Conservation (phyloP, 2,113 vertebrate species). For the Neoarius graeffei region DNA sequence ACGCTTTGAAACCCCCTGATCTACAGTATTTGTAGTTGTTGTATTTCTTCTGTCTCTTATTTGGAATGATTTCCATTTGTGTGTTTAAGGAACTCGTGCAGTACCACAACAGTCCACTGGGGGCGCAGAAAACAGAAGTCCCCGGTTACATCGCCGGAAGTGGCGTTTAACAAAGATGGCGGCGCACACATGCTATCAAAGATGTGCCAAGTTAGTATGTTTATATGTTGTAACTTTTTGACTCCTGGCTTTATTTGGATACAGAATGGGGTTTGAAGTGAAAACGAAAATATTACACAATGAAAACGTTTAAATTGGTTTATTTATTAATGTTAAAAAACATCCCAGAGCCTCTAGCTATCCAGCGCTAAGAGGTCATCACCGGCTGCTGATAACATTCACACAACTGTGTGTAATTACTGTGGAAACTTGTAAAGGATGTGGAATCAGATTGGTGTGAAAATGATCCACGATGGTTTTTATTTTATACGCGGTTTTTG, state of each 20-base stretch:
- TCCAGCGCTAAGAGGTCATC: background rate
- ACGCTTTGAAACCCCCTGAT: no score
- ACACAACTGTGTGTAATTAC: no score
- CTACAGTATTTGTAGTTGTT: no score
- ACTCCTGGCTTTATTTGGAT: background rate
- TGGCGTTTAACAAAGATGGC: conserved; percentile 27
- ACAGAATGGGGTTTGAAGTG: background rate
- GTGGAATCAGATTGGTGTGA: conserved; percentile 32
- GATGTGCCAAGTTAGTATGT: background rate
- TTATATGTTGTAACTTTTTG: background rate
- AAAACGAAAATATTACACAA: background rate
- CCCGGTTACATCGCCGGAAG: background rate
- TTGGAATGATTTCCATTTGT: no score
- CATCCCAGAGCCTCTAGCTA: background rate
- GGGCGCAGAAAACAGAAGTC: background rate
- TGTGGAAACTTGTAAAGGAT: background rate
- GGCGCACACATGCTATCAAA: background rate
- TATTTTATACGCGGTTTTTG: conserved; percentile 9
- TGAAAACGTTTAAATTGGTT: background rate
- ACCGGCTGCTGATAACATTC: background rate
- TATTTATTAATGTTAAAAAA: background rate
- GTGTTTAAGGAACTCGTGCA: background rate
- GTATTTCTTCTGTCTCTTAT: no score
- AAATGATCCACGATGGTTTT: background rate
- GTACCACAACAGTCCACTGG: background rate